A percentile compares a stretch with the other conserved stretches of the same genome.
Evolutionary conservation across 2,797 vertebrate genomes (phyloP).

Genomic region (Knipowitschia caucasica): DNA sequence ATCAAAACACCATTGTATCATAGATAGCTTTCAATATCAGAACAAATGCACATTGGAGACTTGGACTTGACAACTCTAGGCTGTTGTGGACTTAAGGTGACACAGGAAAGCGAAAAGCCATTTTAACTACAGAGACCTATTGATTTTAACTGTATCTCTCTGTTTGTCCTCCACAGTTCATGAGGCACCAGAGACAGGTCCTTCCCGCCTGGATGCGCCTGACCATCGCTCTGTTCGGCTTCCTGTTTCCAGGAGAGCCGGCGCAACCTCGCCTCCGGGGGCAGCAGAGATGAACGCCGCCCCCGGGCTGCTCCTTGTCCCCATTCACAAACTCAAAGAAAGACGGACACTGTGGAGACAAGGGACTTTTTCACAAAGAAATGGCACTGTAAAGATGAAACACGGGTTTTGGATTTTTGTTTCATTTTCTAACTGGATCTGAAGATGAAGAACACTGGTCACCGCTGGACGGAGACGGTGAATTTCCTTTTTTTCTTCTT

Average conservation of each 20-base stretch:
- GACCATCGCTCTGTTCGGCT: slow-evolving; percentile 66
- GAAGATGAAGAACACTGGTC: slow-evolving; percentile 66
- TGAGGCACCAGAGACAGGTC: slow-evolving; percentile 69
- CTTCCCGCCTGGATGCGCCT: slow-evolving; percentile 74
- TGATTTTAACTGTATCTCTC: slow-evolving; percentile 1
- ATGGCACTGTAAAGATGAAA: slow-evolving; percentile 77
- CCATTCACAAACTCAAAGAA: background rate
- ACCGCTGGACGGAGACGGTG: slow-evolving; percentile 74
- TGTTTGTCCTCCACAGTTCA: slow-evolving; percentile 53
- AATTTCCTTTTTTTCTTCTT: slow-evolving; percentile 29
- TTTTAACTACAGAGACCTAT: background rate
- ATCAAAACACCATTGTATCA: no score
- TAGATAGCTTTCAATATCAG: no score
- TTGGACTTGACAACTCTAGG: no score
- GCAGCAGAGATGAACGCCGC: slow-evolving; percentile 68
- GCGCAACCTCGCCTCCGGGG: slow-evolving; percentile 53
- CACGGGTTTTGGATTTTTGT: slow-evolving; percentile 69
- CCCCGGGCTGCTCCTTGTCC: slow-evolving; percentile 31
- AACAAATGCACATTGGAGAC: no score
- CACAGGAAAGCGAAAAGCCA: background rate
- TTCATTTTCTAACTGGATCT: slow-evolving; percentile 48
- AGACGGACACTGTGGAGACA: slow-evolving; percentile 16
- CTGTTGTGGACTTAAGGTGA: background rate
- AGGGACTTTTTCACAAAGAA: slow-evolving; percentile 55
- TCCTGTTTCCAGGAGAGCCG: slow-evolving; percentile 70